Evolutionary conservation across 2,113 vertebrate species (phyloP), one percentile per base, ranked within the genome.

Genomic region (Gobio gobio): DNA sequence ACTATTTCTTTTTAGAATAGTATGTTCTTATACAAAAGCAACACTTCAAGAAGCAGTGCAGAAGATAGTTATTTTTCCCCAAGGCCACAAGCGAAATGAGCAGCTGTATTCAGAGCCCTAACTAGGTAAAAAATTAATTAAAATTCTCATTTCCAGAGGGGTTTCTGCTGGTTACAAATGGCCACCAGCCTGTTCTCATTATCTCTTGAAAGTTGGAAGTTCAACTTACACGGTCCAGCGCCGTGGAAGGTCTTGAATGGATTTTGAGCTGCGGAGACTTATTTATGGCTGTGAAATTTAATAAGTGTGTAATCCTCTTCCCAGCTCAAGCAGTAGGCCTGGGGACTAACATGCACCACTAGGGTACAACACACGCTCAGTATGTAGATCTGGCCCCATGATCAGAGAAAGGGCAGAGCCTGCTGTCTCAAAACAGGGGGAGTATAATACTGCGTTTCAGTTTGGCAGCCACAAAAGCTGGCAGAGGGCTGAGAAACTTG

Each of bases 281-380:
- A 89, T 90, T 90, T 88, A 88, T 83, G 72, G 88, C 83, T 82
- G 59, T 68, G 82, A 88, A 91, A 86, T 89, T 91, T 90, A 86
- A 88, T 87, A 89, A 86, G 77, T 61, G 54, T 51, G 79, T 88
- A 86, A 88, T 83, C 81, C 80, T 70, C 89, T 87, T 86, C 78
- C 77, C 85, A 83, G 83, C 64, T 59, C 87, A 80, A 79, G 82
- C 58, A 36, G 45, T 82, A 86, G 87, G 90, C 83, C 83, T 88
- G 86, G 87, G 86, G 56, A 88, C 86, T 86, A 86, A 51, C 51
- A 56, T 18, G 74, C 82, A 77, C 70, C 78, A 87, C 59, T 64
- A 63, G 51, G 47, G 74, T 61, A 84, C 18, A 12, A 66, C 75
- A 59, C 33, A 36, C 56, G 7, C 10, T 26, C 51, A 26, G 66